These are phyloP conservation scores for Mus musculus DNA, from an alignment of 2,113 vertebrate genomes.

Conservation along the genomic window GRCm39 chr6:61208001-61208500, in stretches of 20 bases:
- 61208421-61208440: not conserved
- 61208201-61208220: conserved; percentile 10
- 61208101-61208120: not conserved
- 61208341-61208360: not conserved
- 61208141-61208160: conserved; percentile 2
- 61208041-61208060: not conserved
- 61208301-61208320: not conserved
- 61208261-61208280: not conserved
- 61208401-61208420: not conserved
- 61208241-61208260: not conserved
- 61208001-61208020: not conserved
- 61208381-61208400: not conserved
- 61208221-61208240: conserved; percentile 8
- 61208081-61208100: no score
- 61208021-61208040: no score
- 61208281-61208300: not conserved
- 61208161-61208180: not conserved
- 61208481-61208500: not conserved
- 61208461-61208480: conserved; percentile 28
- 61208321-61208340: not conserved
- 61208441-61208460: not conserved
- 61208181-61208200: not conserved
- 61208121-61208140: not conserved
- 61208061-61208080: no score
- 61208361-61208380: not conserved